These are phyloP conservation scores for Dendrolimus houi DNA, from an alignment of 2,888 invertebrate genomes.

Conservation along the genomic window DNA sequence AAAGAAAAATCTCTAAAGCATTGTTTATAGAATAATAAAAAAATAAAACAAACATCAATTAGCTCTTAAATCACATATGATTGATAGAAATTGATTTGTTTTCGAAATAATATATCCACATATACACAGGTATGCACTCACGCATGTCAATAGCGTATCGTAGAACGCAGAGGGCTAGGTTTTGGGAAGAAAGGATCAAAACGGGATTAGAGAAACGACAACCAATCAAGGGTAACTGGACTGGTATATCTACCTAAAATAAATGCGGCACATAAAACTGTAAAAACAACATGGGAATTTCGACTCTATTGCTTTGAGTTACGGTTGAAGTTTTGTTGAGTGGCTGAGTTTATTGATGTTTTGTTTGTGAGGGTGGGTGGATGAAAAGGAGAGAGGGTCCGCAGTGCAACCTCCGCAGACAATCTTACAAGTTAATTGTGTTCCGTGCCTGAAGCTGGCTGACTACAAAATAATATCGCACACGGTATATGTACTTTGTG, in stretches of 20 bases:
- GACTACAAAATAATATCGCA: constrained; percentile 71
- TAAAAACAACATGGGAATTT: constrained; percentile 24
- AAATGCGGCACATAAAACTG: constrained; percentile 74
- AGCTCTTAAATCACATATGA: too few relatives aligned
- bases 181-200: constrained; percentile 81
- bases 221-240: constrained; percentile 82
- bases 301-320: constrained; percentile 20
- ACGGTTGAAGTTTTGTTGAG: constrained; percentile 31
- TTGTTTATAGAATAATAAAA: too few relatives aligned
- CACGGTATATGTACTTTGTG: constrained; percentile 26
- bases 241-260: constrained; percentile 75
- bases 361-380: constrained; percentile 73
- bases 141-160: constrained; percentile 73
- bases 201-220: constrained; percentile 82
- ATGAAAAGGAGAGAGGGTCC: constrained; percentile 64
- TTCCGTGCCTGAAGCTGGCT: constrained; percentile 68
- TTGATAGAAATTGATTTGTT: background rate
- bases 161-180: constrained; percentile 72
- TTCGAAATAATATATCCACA: constrained; percentile 32
- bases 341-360: constrained; percentile 68
- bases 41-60: too few relatives aligned
- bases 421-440: constrained; percentile 77
- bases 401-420: constrained; percentile 72
- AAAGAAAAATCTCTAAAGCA: too few relatives aligned
- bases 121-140: constrained; percentile 59